Evolutionary conservation across 2,888 invertebrate genomes (phyloP).

Genomic region (Aporophyla lueneburgensis): DNA sequence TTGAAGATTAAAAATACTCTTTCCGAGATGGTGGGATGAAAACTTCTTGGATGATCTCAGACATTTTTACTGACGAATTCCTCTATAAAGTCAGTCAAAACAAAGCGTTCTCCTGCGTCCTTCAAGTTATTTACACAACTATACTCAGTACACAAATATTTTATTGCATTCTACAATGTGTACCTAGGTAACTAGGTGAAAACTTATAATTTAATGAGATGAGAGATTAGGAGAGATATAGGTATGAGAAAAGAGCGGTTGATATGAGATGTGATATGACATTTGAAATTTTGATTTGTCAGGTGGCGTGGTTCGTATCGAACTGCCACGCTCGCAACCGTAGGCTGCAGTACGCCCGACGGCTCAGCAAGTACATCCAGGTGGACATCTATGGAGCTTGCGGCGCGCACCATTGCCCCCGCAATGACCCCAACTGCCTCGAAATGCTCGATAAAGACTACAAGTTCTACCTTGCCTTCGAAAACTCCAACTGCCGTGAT

Average conservation of each 20-base stretch:
- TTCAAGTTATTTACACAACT: background rate
- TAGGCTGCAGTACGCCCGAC: slow-evolving; percentile 96
- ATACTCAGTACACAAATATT: background rate
- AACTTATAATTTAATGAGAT: background rate
- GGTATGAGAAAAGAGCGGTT: background rate
- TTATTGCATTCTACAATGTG: background rate
- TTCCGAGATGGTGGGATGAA: no score
- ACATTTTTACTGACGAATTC: background rate
- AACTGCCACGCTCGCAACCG: slow-evolving; percentile 98
- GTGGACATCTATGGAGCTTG: slow-evolving; percentile 98
- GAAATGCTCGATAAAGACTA: slow-evolving; percentile 97
- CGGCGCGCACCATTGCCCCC: slow-evolving; percentile 96
- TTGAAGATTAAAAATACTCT: no score
- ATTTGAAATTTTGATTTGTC: slow-evolving; percentile 25
- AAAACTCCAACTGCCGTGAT: slow-evolving; percentile 98
- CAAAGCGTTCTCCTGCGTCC: no score
- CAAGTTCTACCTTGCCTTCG: slow-evolving; percentile 99
- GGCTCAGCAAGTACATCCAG: slow-evolving; percentile 95
- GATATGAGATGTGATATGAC: background rate
- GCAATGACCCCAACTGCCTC: slow-evolving; percentile 96
- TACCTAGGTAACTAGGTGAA: background rate
- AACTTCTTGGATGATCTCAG: no score
- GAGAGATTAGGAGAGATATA: background rate
- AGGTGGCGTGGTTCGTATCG: slow-evolving; percentile 99
- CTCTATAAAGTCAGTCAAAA: background rate